Conservation (phyloP, 1,140 invertebrate species). For the Ericerus pela region DNA sequence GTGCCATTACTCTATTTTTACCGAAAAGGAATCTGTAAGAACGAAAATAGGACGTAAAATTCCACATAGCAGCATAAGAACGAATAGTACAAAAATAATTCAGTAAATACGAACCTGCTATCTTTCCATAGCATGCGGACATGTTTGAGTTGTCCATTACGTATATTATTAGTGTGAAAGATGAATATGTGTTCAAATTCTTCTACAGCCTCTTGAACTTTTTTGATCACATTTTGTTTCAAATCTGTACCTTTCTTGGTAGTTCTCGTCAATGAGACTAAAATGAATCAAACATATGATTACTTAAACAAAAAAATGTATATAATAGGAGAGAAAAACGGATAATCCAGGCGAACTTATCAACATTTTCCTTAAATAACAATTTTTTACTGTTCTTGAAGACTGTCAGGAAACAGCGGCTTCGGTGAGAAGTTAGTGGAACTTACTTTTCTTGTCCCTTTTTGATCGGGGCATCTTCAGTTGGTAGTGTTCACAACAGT, state of each 20-base stretch:
- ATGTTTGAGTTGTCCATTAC: constrained; percentile 79
- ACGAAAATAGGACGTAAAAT: neutral
- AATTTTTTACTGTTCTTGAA: too few species aligned
- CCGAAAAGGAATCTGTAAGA: constrained; percentile 80
- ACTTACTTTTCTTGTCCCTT: constrained; percentile 18
- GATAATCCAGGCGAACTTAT: too few species aligned
- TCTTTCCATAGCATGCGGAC: constrained; percentile 78
- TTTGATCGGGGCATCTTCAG: constrained; percentile 17
- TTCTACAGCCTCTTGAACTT: constrained; percentile 65
- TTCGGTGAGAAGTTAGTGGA: constrained; percentile 7
- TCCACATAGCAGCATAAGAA: neutral
- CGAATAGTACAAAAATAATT: neutral
- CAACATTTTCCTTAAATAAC: too few species aligned
- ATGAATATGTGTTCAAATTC: constrained; percentile 76
- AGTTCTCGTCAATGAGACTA: constrained; percentile 91
- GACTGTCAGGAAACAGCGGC: too few species aligned
- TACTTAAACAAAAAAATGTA: neutral
- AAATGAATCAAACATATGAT: constrained; percentile 31
- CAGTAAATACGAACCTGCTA: constrained; percentile 30
- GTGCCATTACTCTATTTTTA: constrained; percentile 91
- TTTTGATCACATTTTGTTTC: constrained; percentile 79
- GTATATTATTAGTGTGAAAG: constrained; percentile 83
- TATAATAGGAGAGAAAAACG: constrained; percentile 11
- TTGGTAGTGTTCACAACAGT: too few species aligned
- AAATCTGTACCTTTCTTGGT: constrained; percentile 72